phyloP scores from a whole-genome alignment of 2,888 invertebrate species.

The Monoplex corrugatus region DNA sequence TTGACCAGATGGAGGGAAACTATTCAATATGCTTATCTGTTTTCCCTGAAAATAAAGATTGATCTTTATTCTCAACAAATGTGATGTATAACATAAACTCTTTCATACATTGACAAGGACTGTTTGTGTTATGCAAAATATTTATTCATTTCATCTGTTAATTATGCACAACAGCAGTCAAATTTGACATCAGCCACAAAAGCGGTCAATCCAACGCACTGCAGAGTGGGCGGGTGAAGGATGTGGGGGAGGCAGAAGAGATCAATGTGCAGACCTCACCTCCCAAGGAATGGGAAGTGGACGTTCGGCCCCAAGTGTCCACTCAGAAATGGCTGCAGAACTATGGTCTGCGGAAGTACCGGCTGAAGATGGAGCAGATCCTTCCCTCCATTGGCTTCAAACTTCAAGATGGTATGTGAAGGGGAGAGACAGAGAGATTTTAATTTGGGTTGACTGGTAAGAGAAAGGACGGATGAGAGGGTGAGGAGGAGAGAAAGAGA shows the following conservation, averaged over 20 bases:
- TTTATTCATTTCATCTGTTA: background rate
- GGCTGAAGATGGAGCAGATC: conserved; percentile 75
- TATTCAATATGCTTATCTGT: too few relatives aligned
- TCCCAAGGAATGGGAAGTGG: conserved; percentile 77
- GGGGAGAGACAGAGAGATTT: background rate
- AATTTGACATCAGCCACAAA: conserved; percentile 69
- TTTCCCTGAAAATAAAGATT: too few relatives aligned
- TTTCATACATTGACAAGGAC: background rate
- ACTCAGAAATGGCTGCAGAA: conserved; percentile 79
- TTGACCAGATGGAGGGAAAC: too few relatives aligned
- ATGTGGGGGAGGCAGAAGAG: conserved; percentile 43
- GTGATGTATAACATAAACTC: too few relatives aligned
- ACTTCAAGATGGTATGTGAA: conserved; percentile 77
- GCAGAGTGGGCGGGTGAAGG: conserved; percentile 50
- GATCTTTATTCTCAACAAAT: too few relatives aligned
- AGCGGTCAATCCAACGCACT: conserved; percentile 56
- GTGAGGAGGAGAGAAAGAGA: background rate
- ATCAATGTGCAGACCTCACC: conserved; percentile 64
- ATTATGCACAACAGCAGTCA: conserved; percentile 66
- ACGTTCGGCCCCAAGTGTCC: conserved; percentile 75
- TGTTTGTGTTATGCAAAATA: background rate
- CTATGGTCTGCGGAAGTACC: conserved; percentile 78
- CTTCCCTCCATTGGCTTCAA: conserved; percentile 80
- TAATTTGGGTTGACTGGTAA: background rate
- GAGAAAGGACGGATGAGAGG: background rate